These are phyloP conservation scores for Dicaeum eximium DNA, from an alignment of 2,113 vertebrate species.

Conservation along the genomic window DNA sequence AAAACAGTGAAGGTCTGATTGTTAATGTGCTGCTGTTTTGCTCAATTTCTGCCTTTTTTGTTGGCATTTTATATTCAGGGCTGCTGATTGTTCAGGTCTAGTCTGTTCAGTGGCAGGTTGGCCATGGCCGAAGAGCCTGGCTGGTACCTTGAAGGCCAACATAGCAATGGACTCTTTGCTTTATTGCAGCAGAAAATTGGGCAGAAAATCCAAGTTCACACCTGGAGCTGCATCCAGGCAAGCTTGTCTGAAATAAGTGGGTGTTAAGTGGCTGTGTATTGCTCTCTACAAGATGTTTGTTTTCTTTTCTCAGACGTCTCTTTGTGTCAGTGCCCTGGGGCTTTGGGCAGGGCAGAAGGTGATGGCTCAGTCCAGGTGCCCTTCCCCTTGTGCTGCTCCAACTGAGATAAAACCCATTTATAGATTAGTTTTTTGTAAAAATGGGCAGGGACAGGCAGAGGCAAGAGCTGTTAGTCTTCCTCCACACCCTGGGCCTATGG, in stretches of 20 bases:
- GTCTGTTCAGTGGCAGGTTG: neutral
- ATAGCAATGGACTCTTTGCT: neutral
- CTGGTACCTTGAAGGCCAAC: neutral
- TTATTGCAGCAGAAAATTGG: no score
- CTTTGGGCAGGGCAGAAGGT: neutral
- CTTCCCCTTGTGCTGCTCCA: neutral
- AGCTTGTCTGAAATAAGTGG: neutral
- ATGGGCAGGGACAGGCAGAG: neutral
- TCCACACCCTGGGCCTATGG: fast-evolving
- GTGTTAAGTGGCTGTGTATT: neutral
- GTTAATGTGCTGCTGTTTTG: neutral
- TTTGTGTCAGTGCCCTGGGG: neutral
- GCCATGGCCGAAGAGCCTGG: neutral
- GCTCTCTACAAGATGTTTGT: neutral
- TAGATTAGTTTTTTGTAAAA: neutral
- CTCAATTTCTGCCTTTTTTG: neutral
- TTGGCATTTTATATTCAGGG: fast-evolving
- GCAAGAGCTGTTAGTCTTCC: neutral
- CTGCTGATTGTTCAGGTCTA: neutral
- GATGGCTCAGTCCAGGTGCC: neutral
- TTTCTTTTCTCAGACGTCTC: neutral
- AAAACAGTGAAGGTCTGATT: neutral
- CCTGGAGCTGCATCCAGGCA: neutral
- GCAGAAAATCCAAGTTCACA: neutral
- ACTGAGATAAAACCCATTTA: neutral